Conservation (phyloP, 2,888 invertebrate species). For the Hylaea fasciaria region DNA sequence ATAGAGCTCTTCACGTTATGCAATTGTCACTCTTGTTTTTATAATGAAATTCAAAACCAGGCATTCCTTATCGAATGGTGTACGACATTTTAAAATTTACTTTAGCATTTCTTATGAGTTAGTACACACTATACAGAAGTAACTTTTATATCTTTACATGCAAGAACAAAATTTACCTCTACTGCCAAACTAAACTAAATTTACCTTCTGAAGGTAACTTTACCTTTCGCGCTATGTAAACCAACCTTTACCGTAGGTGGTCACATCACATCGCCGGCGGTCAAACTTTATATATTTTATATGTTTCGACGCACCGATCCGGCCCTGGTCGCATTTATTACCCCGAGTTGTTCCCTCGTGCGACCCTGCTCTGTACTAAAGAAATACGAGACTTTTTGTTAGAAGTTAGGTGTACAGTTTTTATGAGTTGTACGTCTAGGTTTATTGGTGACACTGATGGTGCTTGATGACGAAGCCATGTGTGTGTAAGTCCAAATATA, state of each 20-base stretch:
- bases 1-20: too few species aligned
- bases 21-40: too few species aligned
- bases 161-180: too few species aligned
- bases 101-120: too few species aligned
- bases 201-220: not conserved
- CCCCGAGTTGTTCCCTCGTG: constrained; percentile 54
- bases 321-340: constrained; percentile 70
- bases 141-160: too few species aligned
- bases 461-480: not conserved
- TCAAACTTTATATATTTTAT: constrained; percentile 83
- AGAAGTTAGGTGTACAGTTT: constrained; percentile 34
- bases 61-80: too few species aligned
- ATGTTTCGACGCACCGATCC: constrained; percentile 67
- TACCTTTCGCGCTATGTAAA: constrained; percentile 55
- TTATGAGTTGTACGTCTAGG: constrained; percentile 22
- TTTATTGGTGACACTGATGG: constrained; percentile 17
- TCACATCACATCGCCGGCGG: constrained; percentile 64
- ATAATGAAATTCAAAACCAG: too few species aligned
- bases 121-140: too few species aligned
- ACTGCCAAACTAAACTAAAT: not conserved
- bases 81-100: not conserved
- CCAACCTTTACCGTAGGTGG: constrained; percentile 63
- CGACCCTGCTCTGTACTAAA: constrained; percentile 42
- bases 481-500: too few species aligned
- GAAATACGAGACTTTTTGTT: constrained; percentile 44